These are phyloP conservation scores for Dipodomys stephensi DNA, from an alignment of 2,113 vertebrate genomes.

Conservation along the genomic window DNA sequence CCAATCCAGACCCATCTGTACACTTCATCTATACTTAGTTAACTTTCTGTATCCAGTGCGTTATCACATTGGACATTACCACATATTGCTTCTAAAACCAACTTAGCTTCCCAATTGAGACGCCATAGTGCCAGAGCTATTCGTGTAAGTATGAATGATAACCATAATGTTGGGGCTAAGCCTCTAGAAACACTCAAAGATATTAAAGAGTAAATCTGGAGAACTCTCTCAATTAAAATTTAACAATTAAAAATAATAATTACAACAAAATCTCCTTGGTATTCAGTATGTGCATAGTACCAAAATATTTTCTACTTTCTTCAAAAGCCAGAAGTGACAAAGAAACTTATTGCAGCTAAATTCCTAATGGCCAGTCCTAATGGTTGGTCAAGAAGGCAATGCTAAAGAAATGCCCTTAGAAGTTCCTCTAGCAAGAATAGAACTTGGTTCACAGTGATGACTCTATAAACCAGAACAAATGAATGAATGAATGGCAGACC, in stretches of 20 bases:
- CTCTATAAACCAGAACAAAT: not conserved
- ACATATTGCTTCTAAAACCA: not conserved
- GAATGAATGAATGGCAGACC: not conserved
- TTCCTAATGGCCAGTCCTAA: not conserved
- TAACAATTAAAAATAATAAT: conserved; percentile 66
- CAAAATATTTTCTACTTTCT: conserved; percentile 12
- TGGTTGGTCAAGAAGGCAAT: not conserved
- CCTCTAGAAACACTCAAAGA: conserved; percentile 48
- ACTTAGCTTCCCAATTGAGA: not conserved
- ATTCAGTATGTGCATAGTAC: conserved; percentile 13
- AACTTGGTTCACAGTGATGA: not conserved
- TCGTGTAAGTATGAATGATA: not conserved
- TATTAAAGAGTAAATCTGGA: conserved; percentile 42
- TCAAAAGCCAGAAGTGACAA: not conserved
- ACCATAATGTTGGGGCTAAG: not conserved
- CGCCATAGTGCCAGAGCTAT: not conserved
- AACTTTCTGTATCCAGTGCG: not conserved
- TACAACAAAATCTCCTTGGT: not conserved
- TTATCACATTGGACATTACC: not conserved
- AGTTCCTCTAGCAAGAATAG: not conserved
- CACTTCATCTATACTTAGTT: not conserved
- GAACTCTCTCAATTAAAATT: conserved; percentile 10
- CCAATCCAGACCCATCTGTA: not conserved
- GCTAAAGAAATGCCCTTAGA: not conserved
- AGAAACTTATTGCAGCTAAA: not conserved